Evolutionary conservation across 2,797 vertebrate species (phyloP).

Genomic region (Gallinago stenura): DNA sequence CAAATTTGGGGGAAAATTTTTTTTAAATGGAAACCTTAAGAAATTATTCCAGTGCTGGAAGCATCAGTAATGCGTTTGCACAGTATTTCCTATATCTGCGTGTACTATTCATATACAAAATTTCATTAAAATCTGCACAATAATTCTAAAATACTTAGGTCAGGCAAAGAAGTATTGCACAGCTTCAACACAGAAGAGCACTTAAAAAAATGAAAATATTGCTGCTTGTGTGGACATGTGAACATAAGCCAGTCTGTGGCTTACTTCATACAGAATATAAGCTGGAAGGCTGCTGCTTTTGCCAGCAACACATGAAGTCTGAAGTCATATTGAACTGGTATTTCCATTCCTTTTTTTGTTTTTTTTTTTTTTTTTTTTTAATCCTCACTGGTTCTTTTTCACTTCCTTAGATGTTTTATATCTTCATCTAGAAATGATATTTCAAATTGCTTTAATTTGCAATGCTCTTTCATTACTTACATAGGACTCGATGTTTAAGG

Average conservation of each 20-base stretch:
- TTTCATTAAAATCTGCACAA: background rate
- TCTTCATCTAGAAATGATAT: background rate
- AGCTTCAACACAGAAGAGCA: background rate
- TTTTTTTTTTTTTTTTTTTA: background rate
- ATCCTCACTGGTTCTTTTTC: background rate
- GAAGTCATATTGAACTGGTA: background rate
- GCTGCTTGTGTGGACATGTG: background rate
- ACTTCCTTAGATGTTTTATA: background rate
- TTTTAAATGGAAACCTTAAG: background rate
- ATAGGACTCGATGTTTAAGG: background rate
- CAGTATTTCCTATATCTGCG: background rate
- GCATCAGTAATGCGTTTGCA: background rate
- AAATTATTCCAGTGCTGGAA: background rate
- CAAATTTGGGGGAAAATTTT: background rate
- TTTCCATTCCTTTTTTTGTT: background rate
- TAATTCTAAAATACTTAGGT: background rate
- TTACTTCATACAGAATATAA: background rate
- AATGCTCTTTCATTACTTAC: background rate
- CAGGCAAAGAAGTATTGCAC: background rate
- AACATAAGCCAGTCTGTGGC: background rate
- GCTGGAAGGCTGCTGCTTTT: background rate
- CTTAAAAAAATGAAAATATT: background rate
- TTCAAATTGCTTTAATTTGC: background rate
- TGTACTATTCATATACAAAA: background rate
- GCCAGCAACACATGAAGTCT: background rate